Percentiles rank a stretch among this genome's conserved stretches.
Evolutionary conservation across 2,888 invertebrate genomes (phyloP).

Genomic region (Epinotia ramella): DNA sequence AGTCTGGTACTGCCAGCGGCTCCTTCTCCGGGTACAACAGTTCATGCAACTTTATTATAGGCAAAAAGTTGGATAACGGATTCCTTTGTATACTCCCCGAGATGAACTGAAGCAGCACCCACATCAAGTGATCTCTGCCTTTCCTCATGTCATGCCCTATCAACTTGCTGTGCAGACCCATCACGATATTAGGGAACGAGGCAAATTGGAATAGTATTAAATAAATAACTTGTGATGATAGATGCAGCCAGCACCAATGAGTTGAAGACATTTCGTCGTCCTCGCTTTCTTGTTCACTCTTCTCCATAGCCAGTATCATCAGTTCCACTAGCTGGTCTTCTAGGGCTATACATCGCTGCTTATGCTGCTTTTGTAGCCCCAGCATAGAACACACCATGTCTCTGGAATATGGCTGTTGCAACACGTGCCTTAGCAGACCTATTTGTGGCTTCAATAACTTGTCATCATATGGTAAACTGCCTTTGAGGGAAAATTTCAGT

Average conservation of each 20-base stretch:
- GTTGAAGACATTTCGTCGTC: slow-evolving; percentile 87
- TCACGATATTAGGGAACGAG: slow-evolving; percentile 96
- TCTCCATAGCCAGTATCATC: slow-evolving; percentile 96
- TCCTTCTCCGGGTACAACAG: slow-evolving; percentile 97
- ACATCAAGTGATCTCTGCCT: slow-evolving; percentile 99
- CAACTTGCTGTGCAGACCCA: slow-evolving; percentile 94
- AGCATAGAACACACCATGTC: slow-evolving; percentile 99
- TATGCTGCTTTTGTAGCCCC: slow-evolving; percentile 96
- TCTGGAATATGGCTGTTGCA: slow-evolving; percentile 97
- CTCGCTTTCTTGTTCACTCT: slow-evolving; percentile 89
- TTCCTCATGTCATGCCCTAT: slow-evolving; percentile 92
- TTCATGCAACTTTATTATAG: slow-evolving; percentile 96
- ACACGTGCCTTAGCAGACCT: slow-evolving; percentile 93
- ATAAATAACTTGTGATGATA: slow-evolving; percentile 97
- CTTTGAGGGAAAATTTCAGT: slow-evolving; percentile 86
- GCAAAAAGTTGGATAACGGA: slow-evolving; percentile 94
- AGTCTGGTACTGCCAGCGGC: slow-evolving; percentile 95
- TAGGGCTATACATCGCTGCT: slow-evolving; percentile 93
- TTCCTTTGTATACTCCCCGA: slow-evolving; percentile 98
- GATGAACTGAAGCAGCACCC: slow-evolving; percentile 98
- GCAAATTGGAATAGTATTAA: slow-evolving; percentile 97
- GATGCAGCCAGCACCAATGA: slow-evolving; percentile 96
- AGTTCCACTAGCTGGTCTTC: slow-evolving; percentile 97
- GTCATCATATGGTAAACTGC: slow-evolving; percentile 94
- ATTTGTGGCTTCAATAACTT: slow-evolving; percentile 96